These are phyloP conservation scores for Parapristionchus giblindavisi DNA, from an alignment of 2,888 invertebrate genomes.

Conservation along the genomic window DNA sequence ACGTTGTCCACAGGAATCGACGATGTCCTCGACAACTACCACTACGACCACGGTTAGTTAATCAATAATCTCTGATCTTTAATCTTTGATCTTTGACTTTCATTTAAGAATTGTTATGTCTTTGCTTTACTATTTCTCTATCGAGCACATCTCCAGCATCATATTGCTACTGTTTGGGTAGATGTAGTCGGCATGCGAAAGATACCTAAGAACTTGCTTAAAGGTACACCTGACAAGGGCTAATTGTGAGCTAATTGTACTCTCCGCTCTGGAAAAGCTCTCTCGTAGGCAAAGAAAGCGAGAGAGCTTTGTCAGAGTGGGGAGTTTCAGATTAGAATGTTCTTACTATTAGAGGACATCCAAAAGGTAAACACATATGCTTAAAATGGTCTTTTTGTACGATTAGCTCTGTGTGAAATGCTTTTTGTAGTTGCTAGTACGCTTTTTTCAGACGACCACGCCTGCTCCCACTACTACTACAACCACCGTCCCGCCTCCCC, in stretches of 20 bases:
- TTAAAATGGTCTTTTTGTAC: background rate
- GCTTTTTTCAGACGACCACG: constrained; percentile 26
- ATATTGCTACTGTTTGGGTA: no score
- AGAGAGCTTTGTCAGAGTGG: no score
- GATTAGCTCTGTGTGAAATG: background rate
- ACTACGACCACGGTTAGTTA: constrained; percentile 24
- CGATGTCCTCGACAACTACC: constrained; percentile 28
- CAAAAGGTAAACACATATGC: background rate
- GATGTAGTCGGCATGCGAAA: no score
- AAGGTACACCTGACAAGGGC: no score
- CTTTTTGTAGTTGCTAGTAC: no score
- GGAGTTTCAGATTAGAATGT: background rate
- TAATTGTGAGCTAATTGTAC: no score
- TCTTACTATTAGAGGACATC: background rate
- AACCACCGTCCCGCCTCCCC: constrained; percentile 34
- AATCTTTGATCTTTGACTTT: background rate
- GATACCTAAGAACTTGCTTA: no score
- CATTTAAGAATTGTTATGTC: background rate
- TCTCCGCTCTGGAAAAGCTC: no score
- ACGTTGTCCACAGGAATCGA: constrained; percentile 29
- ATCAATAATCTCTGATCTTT: background rate
- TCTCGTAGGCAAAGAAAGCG: no score
- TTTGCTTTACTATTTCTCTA: background rate
- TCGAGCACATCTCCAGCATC: no score
- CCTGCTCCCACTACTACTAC: constrained; percentile 24